Conservation (phyloP, 2,113 vertebrate genomes). For the Xiphophorus hellerii region DNA sequence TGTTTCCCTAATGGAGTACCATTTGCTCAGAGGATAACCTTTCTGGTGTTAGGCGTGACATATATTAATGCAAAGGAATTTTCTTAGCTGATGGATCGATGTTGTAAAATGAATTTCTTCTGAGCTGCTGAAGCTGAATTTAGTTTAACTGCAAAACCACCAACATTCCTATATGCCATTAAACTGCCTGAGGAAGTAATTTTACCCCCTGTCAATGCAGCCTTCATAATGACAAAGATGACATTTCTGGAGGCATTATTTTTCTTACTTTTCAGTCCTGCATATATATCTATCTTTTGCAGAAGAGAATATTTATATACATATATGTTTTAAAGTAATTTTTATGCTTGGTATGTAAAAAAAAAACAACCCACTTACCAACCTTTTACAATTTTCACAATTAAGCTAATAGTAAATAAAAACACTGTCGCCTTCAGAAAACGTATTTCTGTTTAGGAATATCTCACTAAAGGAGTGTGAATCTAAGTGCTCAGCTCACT, state of each 20-base stretch:
- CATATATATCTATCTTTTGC: not conserved
- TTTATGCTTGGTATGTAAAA: not conserved
- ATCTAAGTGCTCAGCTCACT: no score
- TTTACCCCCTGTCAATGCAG: not conserved
- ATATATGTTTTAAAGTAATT: not conserved
- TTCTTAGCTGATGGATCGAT: constrained; percentile 34
- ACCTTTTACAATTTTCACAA: not conserved
- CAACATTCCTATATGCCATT: not conserved
- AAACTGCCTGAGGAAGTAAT: not conserved
- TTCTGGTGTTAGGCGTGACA: constrained; percentile 21
- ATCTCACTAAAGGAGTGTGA: no score
- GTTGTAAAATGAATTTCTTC: constrained; percentile 26
- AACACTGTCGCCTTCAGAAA: not conserved
- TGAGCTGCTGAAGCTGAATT: constrained; percentile 5
- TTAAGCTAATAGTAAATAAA: not conserved
- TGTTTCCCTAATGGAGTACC: constrained; percentile 28
- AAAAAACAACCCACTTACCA: no score
- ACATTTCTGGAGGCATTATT: not conserved
- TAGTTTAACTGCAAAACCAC: not conserved
- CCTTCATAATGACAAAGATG: not conserved
- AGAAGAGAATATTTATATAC: not conserved
- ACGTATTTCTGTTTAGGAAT: not conserved
- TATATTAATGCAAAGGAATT: constrained; percentile 26
- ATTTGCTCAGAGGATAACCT: constrained; percentile 45
- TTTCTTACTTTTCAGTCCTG: not conserved